Base-by-base conservation (phyloP, 2,888 invertebrate species). In the Rhagophthalmus giganteus region DNA sequence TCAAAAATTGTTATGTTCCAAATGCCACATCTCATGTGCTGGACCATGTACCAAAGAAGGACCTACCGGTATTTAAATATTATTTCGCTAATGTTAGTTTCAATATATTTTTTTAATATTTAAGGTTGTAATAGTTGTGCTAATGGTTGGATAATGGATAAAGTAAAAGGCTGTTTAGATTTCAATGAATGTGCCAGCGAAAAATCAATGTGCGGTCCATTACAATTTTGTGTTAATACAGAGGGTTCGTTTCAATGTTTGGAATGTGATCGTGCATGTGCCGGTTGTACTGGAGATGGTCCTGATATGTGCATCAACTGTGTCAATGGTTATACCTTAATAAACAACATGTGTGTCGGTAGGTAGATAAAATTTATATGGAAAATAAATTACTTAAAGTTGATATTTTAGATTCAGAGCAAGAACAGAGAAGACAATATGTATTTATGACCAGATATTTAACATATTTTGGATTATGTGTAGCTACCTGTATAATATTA, bases 231-330 rank as follows among this genome's bases (percentile, higher is more conserved):
- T 71, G 81, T 92, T 2, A 96, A 96, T 70, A 88, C 85, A 7
- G 88, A 91, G 41, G 95, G 96, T 4, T 88, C 90, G 0, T 91
- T 81, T 67, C 75, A 79, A 6, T 95, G 95, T 74, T 74, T 87
- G 78, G 84, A 80, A 38, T 96, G 96, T 76, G 93, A 95, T 74
- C 84, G 80, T 63, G 82, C 94, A 0, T 96, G 95, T 69, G 75
- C 81, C 33, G 86, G 87, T 0, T 96, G 96, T 69, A 81, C 83
- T 40, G 93, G 93, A 0, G 92, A 92, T 73, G 95, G 95, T 0
- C 91, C 94, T 0, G 94, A 95, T 71, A 89, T 91, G 85, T 96
- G 96, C 74, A 78, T 80, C 16, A 79, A 83, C 66, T 96, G 96
- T 78, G 86, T 88, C 0, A 76, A 80, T 9, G 90, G 87, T 3